phyloP scores from a whole-genome alignment of 2,797 vertebrate genomes.

The Phalanger gymnotis region DNA sequence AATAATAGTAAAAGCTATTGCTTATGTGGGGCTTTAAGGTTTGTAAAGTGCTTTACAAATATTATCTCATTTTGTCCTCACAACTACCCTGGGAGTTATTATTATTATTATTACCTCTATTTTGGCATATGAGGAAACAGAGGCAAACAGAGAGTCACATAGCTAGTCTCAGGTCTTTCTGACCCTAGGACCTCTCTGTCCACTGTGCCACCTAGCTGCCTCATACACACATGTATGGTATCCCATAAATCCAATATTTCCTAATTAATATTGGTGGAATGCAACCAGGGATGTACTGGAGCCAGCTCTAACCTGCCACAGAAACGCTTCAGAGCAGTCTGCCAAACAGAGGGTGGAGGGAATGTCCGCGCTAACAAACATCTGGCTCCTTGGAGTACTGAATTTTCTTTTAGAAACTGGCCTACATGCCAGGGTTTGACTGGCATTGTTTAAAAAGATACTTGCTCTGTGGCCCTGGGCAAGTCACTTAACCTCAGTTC shows the following conservation, averaged over 20 bases:
- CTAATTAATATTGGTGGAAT: not conserved
- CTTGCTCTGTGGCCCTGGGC: not conserved
- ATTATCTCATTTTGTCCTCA: not conserved
- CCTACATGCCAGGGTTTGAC: not conserved
- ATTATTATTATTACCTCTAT: not conserved
- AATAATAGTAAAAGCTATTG: not conserved
- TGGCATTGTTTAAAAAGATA: not conserved
- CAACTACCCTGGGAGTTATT: not conserved
- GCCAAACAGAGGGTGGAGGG: not conserved
- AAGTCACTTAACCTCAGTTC: not conserved
- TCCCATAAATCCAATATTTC: not conserved
- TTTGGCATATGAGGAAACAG: not conserved
- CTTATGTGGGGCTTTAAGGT: not conserved
- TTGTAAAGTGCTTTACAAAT: not conserved
- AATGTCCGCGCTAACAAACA: not conserved
- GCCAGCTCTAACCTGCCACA: not conserved
- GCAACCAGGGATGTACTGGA: not conserved
- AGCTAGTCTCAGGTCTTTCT: no score
- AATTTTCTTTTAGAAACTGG: not conserved
- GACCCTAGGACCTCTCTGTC: not conserved
- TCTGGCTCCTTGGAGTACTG: not conserved
- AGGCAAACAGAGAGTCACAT: no score
- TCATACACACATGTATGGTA: no score
- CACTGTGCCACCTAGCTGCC: not conserved
- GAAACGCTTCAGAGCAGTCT: no score